phyloP scores from a whole-genome alignment of 2,797 vertebrate genomes.

The Poecilia gillii region DNA sequence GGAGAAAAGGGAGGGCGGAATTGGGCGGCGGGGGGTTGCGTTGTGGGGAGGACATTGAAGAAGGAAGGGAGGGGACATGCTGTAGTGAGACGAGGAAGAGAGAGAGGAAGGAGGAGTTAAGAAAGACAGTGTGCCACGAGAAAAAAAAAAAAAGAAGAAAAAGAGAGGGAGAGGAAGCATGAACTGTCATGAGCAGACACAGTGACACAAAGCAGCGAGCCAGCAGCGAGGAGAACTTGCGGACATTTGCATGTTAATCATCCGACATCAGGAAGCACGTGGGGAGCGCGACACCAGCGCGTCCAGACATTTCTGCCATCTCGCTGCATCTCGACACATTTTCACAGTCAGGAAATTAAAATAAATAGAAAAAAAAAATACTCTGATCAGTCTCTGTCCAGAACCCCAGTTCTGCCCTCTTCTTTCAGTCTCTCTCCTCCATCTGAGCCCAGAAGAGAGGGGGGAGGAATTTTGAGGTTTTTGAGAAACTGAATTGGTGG shows the following conservation, averaged over 20 bases:
- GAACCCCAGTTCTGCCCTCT: conserved; percentile 53
- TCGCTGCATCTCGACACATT: conserved; percentile 41
- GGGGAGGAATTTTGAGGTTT: conserved; percentile 58
- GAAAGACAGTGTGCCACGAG: conserved; percentile 66
- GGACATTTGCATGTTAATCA: conserved; percentile 47
- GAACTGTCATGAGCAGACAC: conserved; percentile 41
- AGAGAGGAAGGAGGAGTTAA: conserved; percentile 67
- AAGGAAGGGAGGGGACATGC: conserved; percentile 76
- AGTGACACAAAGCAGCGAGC: conserved; percentile 44
- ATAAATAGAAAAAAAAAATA: background rate
- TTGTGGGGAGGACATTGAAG: conserved; percentile 62
- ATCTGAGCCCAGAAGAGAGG: conserved; percentile 39
- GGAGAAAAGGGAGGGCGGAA: conserved; percentile 62
- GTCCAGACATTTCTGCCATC: conserved; percentile 52
- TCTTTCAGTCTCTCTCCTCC: conserved; percentile 43
- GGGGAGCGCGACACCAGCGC: conserved; percentile 32
- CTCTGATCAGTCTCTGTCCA: conserved; percentile 13
- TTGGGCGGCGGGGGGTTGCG: conserved; percentile 19
- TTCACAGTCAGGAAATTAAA: conserved; percentile 16
- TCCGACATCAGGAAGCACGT: conserved; percentile 41
- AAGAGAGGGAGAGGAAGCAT: conserved; percentile 49
- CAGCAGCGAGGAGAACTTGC: conserved; percentile 38
- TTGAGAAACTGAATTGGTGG: conserved; percentile 67
- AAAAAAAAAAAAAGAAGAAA: conserved; percentile 46
- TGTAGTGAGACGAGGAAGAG: conserved; percentile 64